Evolutionary conservation across 2,113 vertebrate species (phyloP).

Genomic region (Etheostoma cragini): DNA sequence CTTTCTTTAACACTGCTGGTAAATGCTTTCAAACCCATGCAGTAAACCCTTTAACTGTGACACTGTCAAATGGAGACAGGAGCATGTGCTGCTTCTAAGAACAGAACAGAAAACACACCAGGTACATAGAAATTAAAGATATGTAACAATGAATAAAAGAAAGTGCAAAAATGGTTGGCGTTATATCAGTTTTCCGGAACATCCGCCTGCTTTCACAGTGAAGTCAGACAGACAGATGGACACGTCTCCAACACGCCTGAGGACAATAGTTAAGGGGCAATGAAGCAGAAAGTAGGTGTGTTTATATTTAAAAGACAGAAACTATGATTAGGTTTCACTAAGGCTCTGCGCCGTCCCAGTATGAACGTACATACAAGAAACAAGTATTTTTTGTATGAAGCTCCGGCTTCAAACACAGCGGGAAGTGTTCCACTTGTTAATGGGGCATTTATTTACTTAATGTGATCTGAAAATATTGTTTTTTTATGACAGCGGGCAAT

Average conservation of each 20-base stretch:
- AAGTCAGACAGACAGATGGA: conserved; percentile 76
- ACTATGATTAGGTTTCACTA: neutral
- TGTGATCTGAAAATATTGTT: neutral
- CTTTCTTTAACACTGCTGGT: neutral
- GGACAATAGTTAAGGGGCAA: conserved; percentile 51
- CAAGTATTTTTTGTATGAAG: neutral
- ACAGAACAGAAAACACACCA: neutral
- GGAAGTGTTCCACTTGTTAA: neutral
- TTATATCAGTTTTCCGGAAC: neutral
- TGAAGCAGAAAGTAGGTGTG: neutral
- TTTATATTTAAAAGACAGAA: neutral
- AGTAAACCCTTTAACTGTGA: neutral
- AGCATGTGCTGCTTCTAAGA: neutral
- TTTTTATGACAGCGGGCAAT: neutral
- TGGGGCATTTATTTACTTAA: neutral
- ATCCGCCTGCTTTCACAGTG: conserved; percentile 28
- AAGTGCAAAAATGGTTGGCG: neutral
- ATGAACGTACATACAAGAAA: too few relatives aligned
- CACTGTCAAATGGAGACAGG: neutral
- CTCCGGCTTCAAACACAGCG: neutral
- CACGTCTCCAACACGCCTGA: conserved; percentile 67
- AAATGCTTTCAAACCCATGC: neutral
- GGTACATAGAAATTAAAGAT: neutral
- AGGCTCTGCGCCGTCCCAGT: too few relatives aligned
- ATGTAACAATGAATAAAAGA: neutral